Evolutionary conservation across 2,888 invertebrate species (phyloP).

Genomic region (Aleiodes leptofemur): DNA sequence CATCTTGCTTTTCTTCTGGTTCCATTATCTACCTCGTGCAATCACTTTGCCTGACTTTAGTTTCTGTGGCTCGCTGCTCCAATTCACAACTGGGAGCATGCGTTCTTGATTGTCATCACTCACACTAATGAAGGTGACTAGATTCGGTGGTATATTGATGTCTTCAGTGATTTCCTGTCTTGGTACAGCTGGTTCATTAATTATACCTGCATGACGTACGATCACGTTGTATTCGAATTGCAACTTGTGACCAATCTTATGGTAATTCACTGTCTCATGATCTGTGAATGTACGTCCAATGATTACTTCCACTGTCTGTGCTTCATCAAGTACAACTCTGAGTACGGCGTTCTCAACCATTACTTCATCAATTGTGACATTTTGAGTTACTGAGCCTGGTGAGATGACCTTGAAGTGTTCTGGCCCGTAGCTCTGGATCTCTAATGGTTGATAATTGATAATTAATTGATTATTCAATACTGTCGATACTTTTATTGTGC

Average conservation of each 20-base stretch:
- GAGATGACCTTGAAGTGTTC: slow-evolving; percentile 5
- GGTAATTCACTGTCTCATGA: too few species aligned
- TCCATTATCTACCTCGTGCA: background rate
- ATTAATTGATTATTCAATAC: background rate
- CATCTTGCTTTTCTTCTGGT: background rate
- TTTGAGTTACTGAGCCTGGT: slow-evolving; percentile 18
- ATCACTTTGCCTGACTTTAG: background rate
- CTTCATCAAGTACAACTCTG: slow-evolving; percentile 23
- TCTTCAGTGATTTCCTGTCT: too few species aligned
- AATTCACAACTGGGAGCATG: too few species aligned
- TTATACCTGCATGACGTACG: too few species aligned
- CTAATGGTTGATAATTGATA: background rate
- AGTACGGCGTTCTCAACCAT: slow-evolving; percentile 2
- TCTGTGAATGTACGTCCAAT: background rate
- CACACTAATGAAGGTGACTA: too few species aligned
- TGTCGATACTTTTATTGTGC: slow-evolving; percentile 33
- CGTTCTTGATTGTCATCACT: too few species aligned
- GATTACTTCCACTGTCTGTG: background rate
- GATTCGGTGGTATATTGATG: too few species aligned
- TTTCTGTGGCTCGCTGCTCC: too few species aligned
- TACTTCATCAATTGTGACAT: slow-evolving; percentile 33
- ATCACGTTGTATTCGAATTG: too few species aligned
- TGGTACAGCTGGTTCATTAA: too few species aligned
- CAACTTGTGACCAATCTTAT: too few species aligned
- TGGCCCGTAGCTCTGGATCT: slow-evolving; percentile 27